These are phyloP conservation scores for Garrulus glandarius DNA, from an alignment of 2,797 vertebrate genomes.

Conservation along the genomic window DNA sequence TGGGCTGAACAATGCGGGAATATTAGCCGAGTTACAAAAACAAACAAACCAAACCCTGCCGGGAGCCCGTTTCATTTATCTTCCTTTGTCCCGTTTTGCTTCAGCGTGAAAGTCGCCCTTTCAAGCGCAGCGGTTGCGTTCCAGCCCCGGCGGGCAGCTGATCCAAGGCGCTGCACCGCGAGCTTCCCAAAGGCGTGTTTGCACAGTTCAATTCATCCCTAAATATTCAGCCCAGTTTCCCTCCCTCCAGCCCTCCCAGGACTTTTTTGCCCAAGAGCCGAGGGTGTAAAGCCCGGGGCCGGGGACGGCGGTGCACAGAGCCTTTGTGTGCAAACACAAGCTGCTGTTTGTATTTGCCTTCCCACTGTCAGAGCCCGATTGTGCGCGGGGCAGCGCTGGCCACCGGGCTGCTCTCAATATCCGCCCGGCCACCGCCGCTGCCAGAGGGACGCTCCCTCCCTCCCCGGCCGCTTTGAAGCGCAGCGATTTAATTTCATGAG, in stretches of 20 bases:
- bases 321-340: slow-evolving; percentile 52
- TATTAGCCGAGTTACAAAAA: slow-evolving; percentile 73
- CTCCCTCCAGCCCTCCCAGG: slow-evolving; percentile 51
- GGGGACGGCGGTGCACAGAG: slow-evolving; percentile 59
- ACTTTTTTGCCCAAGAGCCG: slow-evolving; percentile 48
- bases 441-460: slow-evolving; percentile 54
- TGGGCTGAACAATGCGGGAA: slow-evolving; percentile 63
- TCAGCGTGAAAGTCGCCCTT: slow-evolving; percentile 70
- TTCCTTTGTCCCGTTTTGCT: slow-evolving; percentile 70
- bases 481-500: slow-evolving; percentile 81
- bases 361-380: slow-evolving; percentile 62
- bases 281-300: slow-evolving; percentile 73
- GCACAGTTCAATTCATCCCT: slow-evolving; percentile 68
- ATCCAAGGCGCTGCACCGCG: slow-evolving; percentile 55
- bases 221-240: slow-evolving; percentile 57
- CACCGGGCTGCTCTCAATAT: slow-evolving; percentile 76
- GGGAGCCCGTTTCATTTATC: slow-evolving; percentile 67
- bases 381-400: slow-evolving; percentile 70
- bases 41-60: slow-evolving; percentile 69
- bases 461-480: slow-evolving; percentile 81
- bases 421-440: slow-evolving; percentile 72
- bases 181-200: slow-evolving; percentile 58
- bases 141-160: slow-evolving; percentile 62
- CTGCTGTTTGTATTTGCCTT: slow-evolving; percentile 64
- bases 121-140: slow-evolving; percentile 60